These are phyloP conservation scores for Brevimyrus niger DNA, from an alignment of 2,113 vertebrate genomes.

Conservation along the genomic window DNA sequence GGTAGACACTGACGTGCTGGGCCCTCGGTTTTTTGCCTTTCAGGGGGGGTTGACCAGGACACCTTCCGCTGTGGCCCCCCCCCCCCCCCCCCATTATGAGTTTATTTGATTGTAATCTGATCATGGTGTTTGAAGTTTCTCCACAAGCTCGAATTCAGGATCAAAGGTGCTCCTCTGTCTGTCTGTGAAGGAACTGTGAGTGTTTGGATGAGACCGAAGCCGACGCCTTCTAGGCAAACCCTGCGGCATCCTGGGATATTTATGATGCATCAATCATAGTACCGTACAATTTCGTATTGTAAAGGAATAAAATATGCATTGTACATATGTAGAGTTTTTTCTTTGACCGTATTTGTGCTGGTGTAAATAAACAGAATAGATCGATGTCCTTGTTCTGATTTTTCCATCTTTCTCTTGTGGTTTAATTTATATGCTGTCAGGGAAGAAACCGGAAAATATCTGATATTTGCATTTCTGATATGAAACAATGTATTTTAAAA, in stretches of 20 bases:
- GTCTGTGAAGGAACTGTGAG: background rate
- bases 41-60: background rate
- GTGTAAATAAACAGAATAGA: conserved; percentile 17
- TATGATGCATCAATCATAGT: background rate
- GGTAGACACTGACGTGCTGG: background rate
- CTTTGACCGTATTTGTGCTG: conserved; percentile 3
- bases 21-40: background rate
- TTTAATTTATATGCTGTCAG: background rate
- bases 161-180: background rate
- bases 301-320: background rate
- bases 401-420: background rate
- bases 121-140: background rate
- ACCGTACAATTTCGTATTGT: background rate
- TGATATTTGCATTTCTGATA: background rate
- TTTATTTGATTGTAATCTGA: background rate
- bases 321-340: background rate
- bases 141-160: background rate
- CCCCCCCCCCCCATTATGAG: background rate
- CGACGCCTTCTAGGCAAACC: background rate
- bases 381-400: background rate
- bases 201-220: background rate
- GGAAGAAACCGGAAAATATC: background rate
- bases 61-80: background rate
- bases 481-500: background rate
- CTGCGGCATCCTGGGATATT: background rate